These are phyloP conservation scores for Gyps fulvus DNA, from an alignment of 2,113 vertebrate genomes.

Conservation along the genomic window DNA sequence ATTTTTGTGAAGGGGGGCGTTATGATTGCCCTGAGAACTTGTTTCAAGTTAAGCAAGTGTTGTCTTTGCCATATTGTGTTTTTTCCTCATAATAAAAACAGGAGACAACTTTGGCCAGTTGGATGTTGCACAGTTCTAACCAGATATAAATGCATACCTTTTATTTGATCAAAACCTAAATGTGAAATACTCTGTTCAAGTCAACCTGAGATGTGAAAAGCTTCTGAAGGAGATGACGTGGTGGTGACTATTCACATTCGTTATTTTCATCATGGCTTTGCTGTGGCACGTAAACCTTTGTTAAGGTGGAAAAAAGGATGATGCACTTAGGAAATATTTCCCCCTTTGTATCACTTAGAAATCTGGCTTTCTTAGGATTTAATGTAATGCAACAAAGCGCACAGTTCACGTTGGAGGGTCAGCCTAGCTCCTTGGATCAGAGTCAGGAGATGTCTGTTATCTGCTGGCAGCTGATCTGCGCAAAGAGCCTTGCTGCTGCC, in stretches of 20 bases:
- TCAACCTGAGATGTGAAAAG: background rate
- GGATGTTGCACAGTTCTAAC: background rate
- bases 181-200: background rate
- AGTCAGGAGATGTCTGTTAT: background rate
- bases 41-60: background rate
- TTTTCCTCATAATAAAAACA: background rate
- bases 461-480: background rate
- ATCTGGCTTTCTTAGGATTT: background rate
- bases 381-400: fast-evolving
- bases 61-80: background rate
- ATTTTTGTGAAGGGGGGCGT: background rate
- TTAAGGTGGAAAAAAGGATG: background rate
- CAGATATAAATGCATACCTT: background rate
- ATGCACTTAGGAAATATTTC: background rate
- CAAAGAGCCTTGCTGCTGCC: background rate
- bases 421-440: background rate
- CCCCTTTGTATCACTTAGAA: background rate
- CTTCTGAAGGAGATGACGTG: background rate
- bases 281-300: background rate
- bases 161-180: background rate
- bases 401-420: background rate
- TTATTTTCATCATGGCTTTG: background rate
- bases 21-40: background rate
- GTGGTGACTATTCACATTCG: fast-evolving
- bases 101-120: background rate